phyloP scores from a whole-genome alignment of 2,113 vertebrate genomes.

The Macaca mulatta region DNA sequence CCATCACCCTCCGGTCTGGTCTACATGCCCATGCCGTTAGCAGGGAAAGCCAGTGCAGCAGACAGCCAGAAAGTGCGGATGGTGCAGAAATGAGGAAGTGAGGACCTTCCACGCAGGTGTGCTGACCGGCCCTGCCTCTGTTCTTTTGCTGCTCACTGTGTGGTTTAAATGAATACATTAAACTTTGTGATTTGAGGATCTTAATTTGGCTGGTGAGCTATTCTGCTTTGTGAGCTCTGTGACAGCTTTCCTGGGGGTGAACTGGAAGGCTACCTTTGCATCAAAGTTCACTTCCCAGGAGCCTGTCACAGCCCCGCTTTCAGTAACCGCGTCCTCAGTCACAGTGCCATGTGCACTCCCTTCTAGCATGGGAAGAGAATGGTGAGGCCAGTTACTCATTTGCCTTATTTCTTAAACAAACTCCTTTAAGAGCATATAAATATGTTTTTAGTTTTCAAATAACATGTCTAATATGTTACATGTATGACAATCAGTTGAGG shows the following conservation, averaged over 20 bases:
- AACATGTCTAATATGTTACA: neutral
- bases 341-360: neutral
- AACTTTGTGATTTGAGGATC: neutral
- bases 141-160: neutral
- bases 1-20: neutral
- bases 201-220: neutral
- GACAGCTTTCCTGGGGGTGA: neutral
- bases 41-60: neutral
- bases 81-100: neutral
- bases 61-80: neutral
- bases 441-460: neutral
- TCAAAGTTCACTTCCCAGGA: neutral
- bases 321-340: neutral
- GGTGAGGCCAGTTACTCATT: no score
- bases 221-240: neutral
- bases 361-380: no score
- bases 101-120: accelerated
- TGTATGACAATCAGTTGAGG: neutral
- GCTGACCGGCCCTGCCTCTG: neutral
- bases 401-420: neutral
- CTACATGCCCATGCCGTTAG: neutral
- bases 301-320: accelerated
- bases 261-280: neutral
- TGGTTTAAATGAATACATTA: neutral
- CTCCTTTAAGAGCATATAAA: neutral